phyloP scores from a whole-genome alignment of 2,888 invertebrate genomes.

The Diplazon laetatorius region DNA sequence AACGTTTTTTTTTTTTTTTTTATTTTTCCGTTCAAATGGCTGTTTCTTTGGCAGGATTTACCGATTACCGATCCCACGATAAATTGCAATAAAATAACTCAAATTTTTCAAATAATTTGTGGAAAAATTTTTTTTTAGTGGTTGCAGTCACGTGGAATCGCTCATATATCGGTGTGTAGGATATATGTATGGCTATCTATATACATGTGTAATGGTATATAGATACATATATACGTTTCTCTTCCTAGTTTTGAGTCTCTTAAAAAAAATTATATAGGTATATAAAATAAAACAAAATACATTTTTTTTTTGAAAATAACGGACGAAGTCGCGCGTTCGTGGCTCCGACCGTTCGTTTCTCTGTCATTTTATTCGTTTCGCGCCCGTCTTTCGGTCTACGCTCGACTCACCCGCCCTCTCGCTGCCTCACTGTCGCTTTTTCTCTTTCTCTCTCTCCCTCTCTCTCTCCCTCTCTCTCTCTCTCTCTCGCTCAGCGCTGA shows the following conservation, averaged over 20 bases:
- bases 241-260: too few relatives aligned
- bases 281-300: conserved; percentile 12
- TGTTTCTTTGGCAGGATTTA: too few relatives aligned
- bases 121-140: too few relatives aligned
- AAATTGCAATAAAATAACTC: too few relatives aligned
- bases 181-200: neutral
- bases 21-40: too few relatives aligned
- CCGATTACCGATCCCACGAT: too few relatives aligned
- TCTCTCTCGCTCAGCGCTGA: conserved; percentile 17
- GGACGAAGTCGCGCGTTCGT: neutral
- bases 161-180: too few relatives aligned
- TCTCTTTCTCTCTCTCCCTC: conserved; percentile 19
- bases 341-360: conserved; percentile 18
- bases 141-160: too few relatives aligned
- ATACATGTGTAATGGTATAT: neutral
- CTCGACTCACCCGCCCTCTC: conserved; percentile 21
- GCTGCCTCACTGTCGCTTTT: too few relatives aligned
- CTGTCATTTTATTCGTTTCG: conserved; percentile 38
- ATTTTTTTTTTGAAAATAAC: too few relatives aligned
- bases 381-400: conserved; percentile 35
- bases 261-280: neutral
- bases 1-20: too few relatives aligned
- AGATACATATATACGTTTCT: neutral
- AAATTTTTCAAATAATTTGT: too few relatives aligned
- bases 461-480: neutral